Percentiles rank a stretch among this genome's conserved stretches.
Evolutionary conservation across 2,113 vertebrate species (phyloP).

Genomic region (Myotis yumanensis): DNA sequence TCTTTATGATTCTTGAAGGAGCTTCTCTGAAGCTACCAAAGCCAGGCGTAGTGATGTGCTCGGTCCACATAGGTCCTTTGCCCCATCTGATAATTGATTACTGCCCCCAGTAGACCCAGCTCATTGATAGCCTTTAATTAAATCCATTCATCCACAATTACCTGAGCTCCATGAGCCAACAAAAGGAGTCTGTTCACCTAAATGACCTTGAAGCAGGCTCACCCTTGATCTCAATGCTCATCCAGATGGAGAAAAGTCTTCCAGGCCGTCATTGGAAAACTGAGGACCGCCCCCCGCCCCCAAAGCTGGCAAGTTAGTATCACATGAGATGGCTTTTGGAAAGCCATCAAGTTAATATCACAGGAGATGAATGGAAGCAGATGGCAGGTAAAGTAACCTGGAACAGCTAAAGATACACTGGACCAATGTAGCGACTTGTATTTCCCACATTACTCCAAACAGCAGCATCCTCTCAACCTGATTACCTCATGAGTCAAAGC

Average conservation of each 20-base stretch:
- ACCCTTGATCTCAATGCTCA: neutral
- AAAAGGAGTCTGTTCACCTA: neutral
- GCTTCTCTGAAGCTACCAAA: neutral
- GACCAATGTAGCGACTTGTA: neutral
- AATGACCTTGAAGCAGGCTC: neutral
- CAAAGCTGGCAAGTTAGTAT: neutral
- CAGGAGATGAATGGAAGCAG: neutral
- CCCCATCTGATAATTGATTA: neutral
- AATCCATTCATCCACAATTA: neutral
- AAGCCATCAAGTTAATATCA: neutral
- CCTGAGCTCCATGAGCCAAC: neutral
- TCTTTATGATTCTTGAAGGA: neutral
- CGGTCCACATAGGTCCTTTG: neutral
- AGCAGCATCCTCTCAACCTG: neutral
- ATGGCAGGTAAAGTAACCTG: neutral
- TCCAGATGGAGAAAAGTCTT: neutral
- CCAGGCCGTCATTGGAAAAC: neutral
- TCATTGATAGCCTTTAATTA: neutral
- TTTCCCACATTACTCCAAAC: neutral
- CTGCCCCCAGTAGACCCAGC: neutral
- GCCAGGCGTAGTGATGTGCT: neutral
- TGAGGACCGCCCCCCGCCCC: neutral
- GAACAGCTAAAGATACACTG: neutral
- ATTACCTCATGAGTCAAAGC: neutral
- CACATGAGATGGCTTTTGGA: neutral